Conservation (phyloP, 37 sponge, comb jelly and placozoan genomes). For the Halichondria panicea region DNA sequence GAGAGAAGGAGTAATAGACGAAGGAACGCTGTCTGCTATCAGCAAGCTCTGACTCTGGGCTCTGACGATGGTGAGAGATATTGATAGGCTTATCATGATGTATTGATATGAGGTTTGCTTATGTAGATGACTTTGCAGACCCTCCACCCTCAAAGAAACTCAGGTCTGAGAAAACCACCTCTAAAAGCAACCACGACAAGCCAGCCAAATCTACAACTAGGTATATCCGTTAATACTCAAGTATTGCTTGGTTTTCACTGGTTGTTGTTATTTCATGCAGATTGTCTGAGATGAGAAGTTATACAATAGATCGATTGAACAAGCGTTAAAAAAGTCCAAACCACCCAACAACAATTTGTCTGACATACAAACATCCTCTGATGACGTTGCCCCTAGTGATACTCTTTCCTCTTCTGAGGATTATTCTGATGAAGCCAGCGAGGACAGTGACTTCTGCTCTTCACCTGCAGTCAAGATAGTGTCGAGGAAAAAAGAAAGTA, state of each 20-base stretch:
- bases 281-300: slow-evolving; percentile 39
- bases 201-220: too few relatives aligned
- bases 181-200: background rate
- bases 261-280: too few relatives aligned
- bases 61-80: too few relatives aligned
- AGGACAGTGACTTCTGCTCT: slow-evolving; percentile 26
- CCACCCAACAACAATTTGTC: background rate
- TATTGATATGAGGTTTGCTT: too few relatives aligned
- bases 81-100: too few relatives aligned
- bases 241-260: too few relatives aligned
- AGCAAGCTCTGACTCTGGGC: too few relatives aligned
- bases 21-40: too few relatives aligned
- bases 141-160: background rate
- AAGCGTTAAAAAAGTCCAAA: slow-evolving; percentile 8
- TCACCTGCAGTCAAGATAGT: background rate
- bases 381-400: background rate
- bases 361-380: background rate
- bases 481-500: background rate
- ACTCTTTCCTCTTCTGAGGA: background rate
- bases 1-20: too few relatives aligned
- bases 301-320: slow-evolving; percentile 11
- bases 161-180: background rate
- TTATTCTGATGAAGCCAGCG: background rate
- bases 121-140: background rate
- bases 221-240: too few relatives aligned